Base-by-base conservation (phyloP, 2,888 invertebrate species). In the Meiosimyza platycephala region DNA sequence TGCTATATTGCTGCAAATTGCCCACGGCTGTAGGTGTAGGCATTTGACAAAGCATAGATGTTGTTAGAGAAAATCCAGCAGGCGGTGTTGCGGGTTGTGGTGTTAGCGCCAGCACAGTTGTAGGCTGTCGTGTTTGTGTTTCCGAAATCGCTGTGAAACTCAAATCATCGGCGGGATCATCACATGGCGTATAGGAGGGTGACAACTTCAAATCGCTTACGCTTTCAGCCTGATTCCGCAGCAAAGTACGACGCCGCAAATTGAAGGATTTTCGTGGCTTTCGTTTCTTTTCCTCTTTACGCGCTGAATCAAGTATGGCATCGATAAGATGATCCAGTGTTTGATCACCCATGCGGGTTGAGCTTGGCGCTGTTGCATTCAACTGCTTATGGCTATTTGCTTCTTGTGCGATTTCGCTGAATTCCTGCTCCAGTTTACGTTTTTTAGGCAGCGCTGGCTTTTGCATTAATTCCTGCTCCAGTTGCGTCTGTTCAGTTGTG, bases 111-210 rank as follows among this genome's bases (percentile, higher is more conserved):
- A 70, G 6, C 57, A 28, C 12, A 50, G n/a, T 52, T 1, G n/a
- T n/a, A n/a, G 71, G 67, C 62, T 76, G 72, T 2, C 76, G 75
- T 6, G 57, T 52, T 3, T 65, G 47, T 15, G 76, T n/a, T 2
- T 22, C 16, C 28, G 40, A 28, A 50, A 28, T n/a, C 50, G 18
- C 1, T 73, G 33, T 51, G 70, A 86, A 85, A 79, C 83, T 86
- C 40, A 87, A 76, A 78, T 87, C 86, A 74, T 84, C 85, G 7
- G 86, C 86, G 0, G 87, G 87, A 82, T 87, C 87, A 74, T 87
- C 87, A 16, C 84, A 86, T 1, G 86, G 79, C 0, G 86, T 78
- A 78, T 87, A 64, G 28, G 64, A 64, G 4, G 64, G 64, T 51
- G 67, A 67, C 67, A 67, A 55, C 33, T 28, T 54, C 12, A 18